These are phyloP conservation scores for Lampropteryx suffumata DNA, from an alignment of 2,888 invertebrate species.

Conservation along the genomic window DNA sequence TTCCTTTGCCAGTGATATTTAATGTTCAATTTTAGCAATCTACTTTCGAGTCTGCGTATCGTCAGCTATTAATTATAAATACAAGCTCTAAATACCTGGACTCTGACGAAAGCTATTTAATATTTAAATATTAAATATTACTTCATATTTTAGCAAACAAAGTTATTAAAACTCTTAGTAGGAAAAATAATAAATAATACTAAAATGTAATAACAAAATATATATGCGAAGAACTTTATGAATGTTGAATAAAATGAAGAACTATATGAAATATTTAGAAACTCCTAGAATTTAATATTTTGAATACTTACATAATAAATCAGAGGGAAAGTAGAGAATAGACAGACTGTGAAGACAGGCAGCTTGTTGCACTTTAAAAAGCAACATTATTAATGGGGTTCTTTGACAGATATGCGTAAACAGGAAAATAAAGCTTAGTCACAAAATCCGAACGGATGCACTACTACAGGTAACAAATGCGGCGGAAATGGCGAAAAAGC, in stretches of 20 bases:
- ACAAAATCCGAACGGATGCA: conserved; percentile 11
- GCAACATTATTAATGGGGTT: not conserved
- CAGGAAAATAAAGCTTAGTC: conserved; percentile 25
- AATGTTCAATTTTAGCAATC: conserved; percentile 21
- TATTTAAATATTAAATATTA: not conserved
- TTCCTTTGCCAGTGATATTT: conserved; percentile 39
- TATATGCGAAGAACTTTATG: too few relatives aligned
- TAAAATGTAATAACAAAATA: too few relatives aligned
- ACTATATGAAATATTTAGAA: too few relatives aligned
- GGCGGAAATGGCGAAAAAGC: not conserved
- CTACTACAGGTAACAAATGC: conserved; percentile 11
- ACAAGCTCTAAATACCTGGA: conserved; percentile 16
- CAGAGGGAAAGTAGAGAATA: not conserved
- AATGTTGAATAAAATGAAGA: too few relatives aligned
- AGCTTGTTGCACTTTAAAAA: too few relatives aligned
- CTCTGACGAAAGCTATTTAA: conserved; percentile 4
- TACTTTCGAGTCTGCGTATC: conserved; percentile 16
- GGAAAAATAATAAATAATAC: not conserved
- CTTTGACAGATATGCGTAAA: conserved; percentile 14
- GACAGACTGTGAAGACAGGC: conserved; percentile 2
- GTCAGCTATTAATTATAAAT: conserved; percentile 19
- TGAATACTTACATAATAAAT: conserved; percentile 2
- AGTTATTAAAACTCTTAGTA: too few relatives aligned
- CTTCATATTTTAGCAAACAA: not conserved
- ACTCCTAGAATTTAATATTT: not conserved